Evolutionary conservation across 2,113 vertebrate species (phyloP).

Genomic region (Cynoglossus semilaevis): DNA sequence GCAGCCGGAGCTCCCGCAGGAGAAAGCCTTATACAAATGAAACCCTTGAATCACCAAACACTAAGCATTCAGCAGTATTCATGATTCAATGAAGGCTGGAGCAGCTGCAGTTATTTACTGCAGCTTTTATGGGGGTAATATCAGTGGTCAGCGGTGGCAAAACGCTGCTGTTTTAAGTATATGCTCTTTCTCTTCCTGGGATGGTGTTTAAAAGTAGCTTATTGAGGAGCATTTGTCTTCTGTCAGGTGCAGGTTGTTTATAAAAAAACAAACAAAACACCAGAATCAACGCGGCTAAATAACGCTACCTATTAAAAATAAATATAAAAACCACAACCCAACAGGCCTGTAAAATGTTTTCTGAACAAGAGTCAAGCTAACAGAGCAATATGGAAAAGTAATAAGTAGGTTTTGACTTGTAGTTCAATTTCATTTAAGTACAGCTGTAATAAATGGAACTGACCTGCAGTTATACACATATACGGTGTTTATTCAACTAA

Average conservation of each 20-base stretch:
- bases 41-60: constrained; percentile 72
- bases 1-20: constrained; percentile 21
- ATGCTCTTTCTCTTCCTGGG: constrained; percentile 1
- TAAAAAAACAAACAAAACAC: neutral
- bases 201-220: constrained; percentile 21
- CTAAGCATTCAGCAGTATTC: constrained; percentile 3
- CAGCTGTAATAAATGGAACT: no score
- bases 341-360: neutral
- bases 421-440: no score
- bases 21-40: constrained; percentile 57
- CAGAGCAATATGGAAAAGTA: no score
- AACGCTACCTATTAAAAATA: neutral
- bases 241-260: neutral
- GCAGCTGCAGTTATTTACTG: constrained; percentile 35
- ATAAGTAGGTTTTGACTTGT: no score
- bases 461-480: no score
- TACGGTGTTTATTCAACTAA: no score
- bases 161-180: constrained; percentile 47
- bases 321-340: neutral
- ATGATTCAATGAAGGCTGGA: neutral
- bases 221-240: constrained; percentile 34
- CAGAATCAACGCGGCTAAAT: neutral
- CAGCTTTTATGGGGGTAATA: constrained; percentile 55
- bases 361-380: no score
- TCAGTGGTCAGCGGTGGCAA: constrained; percentile 43